Percentiles rank a stretch among this genome's conserved stretches.
phyloP scores from a whole-genome alignment of 2,113 vertebrate genomes.

The Climacteris rufus region DNA sequence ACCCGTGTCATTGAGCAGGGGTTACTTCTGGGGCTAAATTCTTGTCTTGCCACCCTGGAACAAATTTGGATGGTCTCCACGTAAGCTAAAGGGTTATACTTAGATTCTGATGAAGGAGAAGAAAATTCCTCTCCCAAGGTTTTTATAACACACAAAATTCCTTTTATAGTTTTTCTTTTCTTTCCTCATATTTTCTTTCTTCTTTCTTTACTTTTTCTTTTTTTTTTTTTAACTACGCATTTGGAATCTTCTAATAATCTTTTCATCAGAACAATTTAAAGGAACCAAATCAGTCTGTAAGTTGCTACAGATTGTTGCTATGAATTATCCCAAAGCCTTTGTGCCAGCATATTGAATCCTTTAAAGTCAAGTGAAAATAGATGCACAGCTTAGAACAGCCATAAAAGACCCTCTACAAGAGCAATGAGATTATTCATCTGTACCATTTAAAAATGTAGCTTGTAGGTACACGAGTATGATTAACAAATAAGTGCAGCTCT shows the following conservation, averaged over 20 bases:
- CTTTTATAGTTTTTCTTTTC: background rate
- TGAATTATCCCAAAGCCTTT: slow-evolving; percentile 58
- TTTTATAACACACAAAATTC: background rate
- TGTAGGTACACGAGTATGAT: slow-evolving; percentile 24
- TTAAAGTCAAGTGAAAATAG: slow-evolving; percentile 56
- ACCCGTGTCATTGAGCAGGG: background rate
- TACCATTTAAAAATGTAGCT: slow-evolving; percentile 22
- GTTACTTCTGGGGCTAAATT: background rate
- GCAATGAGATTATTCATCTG: slow-evolving; percentile 41
- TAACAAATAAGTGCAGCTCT: slow-evolving; percentile 24
- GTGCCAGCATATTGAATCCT: slow-evolving; percentile 41
- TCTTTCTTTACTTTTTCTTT: background rate
- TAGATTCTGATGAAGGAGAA: background rate
- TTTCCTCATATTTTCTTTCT: background rate
- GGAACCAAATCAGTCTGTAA: slow-evolving; percentile 30
- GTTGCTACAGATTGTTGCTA: slow-evolving; percentile 26
- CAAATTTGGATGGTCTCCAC: background rate
- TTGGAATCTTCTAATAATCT: slow-evolving; percentile 3
- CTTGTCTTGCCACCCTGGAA: background rate
- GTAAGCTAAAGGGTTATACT: background rate
- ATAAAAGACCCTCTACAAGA: slow-evolving; percentile 10
- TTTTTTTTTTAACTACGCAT: background rate
- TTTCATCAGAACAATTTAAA: slow-evolving; percentile 31
- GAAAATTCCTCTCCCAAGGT: background rate
- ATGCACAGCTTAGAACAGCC: slow-evolving; percentile 30